Conservation (phyloP, 2,888 invertebrate species). For the Buathra laborator region DNA sequence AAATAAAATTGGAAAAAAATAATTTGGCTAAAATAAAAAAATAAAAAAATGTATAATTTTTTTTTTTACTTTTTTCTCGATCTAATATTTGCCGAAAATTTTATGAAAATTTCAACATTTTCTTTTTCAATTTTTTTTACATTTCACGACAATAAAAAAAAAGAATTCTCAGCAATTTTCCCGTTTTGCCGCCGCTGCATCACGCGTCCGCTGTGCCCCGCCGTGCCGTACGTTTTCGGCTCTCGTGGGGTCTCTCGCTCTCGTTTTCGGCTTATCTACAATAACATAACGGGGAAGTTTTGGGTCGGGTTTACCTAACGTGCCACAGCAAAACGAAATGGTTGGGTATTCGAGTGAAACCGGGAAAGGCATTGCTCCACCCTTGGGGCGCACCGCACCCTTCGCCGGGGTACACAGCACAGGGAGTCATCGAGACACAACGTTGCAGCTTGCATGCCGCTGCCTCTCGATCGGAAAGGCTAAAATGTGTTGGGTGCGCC, state of each 20-base stretch:
- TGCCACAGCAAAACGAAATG: conserved; percentile 30
- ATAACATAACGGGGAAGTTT: neutral
- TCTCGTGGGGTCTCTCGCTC: neutral
- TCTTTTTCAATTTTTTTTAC: no score
- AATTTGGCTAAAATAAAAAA: no score
- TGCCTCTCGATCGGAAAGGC: conserved; percentile 17
- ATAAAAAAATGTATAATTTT: no score
- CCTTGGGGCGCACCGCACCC: conserved; percentile 46
- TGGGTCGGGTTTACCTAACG: conserved; percentile 30
- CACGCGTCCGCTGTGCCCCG: no score
- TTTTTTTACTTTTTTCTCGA: no score
- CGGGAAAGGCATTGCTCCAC: conserved; percentile 11
- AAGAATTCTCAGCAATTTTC: no score
- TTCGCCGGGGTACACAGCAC: conserved; percentile 4
- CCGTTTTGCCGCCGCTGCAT: no score
- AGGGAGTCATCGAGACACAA: neutral
- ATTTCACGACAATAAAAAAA: no score
- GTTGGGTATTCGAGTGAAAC: conserved; percentile 15
- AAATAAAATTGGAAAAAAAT: no score
- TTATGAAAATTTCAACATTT: no score
- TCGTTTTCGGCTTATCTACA: conserved; percentile 22
- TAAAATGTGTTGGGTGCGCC: conserved; percentile 49
- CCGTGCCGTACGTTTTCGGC: neutral
- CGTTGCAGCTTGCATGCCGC: conserved; percentile 10
- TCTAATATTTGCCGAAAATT: no score